These are phyloP conservation scores for Henricia sp. DNA, from an alignment of 53 echinoderm and acorn worm species.

Conservation along the genomic window DNA sequence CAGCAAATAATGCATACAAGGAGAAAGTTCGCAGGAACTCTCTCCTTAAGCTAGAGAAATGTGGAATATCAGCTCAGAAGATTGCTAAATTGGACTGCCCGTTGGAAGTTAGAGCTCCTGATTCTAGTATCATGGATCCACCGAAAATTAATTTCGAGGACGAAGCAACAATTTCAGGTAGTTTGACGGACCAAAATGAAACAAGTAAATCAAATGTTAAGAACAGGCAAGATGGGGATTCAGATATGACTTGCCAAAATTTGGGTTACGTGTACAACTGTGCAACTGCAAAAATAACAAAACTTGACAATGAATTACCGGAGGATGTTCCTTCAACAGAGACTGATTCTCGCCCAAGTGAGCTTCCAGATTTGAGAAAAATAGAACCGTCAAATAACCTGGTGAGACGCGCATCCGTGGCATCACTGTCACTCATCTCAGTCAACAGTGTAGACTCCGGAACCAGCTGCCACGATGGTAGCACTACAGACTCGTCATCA, in stretches of 20 bases:
- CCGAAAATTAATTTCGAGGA: background rate
- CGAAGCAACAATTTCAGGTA: background rate
- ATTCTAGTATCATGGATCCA: background rate
- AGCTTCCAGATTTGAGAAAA: constrained; percentile 1
- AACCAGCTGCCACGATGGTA: constrained; percentile 52
- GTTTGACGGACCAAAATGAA: background rate
- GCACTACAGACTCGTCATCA: constrained; percentile 23
- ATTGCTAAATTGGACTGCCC: constrained; percentile 39
- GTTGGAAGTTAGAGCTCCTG: background rate
- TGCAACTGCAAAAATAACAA: constrained; percentile 34
- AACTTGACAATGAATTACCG: background rate
- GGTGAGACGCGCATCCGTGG: constrained; percentile 35
- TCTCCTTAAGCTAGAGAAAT: constrained; percentile 17
- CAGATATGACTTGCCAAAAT: background rate
- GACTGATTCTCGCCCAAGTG: background rate
- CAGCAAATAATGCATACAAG: background rate
- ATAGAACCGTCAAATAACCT: constrained; percentile 15
- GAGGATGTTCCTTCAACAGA: constrained; percentile 1
- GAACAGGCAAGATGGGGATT: background rate
- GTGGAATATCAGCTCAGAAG: constrained; percentile 29
- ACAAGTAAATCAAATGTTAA: constrained; percentile 5
- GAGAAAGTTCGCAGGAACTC: background rate
- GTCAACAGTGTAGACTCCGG: constrained; percentile 63
- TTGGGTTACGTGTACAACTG: constrained; percentile 51
- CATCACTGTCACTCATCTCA: constrained; percentile 45